Conservation (phyloP, 1,140 invertebrate genomes). For the Proctacanthus coquilletti region DNA sequence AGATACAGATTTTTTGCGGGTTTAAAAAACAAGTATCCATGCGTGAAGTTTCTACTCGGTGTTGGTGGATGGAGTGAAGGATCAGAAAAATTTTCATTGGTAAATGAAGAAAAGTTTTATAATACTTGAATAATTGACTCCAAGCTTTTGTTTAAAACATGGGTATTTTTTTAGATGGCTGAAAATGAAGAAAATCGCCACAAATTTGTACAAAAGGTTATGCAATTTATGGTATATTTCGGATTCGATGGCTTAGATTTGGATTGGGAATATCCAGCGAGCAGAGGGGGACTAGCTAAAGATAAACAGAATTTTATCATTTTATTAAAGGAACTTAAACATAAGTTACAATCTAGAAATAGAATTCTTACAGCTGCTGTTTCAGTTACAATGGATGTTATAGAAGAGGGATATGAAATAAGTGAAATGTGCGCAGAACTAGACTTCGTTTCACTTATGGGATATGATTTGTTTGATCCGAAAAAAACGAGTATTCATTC, state of each 20-base stretch:
- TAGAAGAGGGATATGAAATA: constrained; percentile 39
- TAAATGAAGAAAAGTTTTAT: constrained; percentile 5
- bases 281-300: constrained; percentile 31
- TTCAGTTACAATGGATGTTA: constrained; percentile 29
- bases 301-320: constrained; percentile 35
- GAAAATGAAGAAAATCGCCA: constrained; percentile 24
- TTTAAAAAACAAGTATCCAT: constrained; percentile 41
- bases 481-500: constrained; percentile 38
- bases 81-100: constrained; percentile 41
- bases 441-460: constrained; percentile 33
- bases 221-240: constrained; percentile 34
- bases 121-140: background rate
- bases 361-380: constrained; percentile 35
- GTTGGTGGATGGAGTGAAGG: constrained; percentile 64
- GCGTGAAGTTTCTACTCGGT: constrained; percentile 47
- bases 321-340: constrained; percentile 34
- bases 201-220: constrained; percentile 32
- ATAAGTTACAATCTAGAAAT: constrained; percentile 28
- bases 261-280: constrained; percentile 47
- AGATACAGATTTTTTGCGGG: constrained; percentile 33
- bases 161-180: constrained; percentile 24
- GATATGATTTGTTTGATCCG: constrained; percentile 31
- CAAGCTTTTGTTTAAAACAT: constrained; percentile 2
- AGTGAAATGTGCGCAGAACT: constrained; percentile 34
- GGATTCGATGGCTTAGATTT: constrained; percentile 50